Base-by-base conservation (phyloP, 2,113 vertebrate genomes). In the Ceyx cyanopectus region DNA sequence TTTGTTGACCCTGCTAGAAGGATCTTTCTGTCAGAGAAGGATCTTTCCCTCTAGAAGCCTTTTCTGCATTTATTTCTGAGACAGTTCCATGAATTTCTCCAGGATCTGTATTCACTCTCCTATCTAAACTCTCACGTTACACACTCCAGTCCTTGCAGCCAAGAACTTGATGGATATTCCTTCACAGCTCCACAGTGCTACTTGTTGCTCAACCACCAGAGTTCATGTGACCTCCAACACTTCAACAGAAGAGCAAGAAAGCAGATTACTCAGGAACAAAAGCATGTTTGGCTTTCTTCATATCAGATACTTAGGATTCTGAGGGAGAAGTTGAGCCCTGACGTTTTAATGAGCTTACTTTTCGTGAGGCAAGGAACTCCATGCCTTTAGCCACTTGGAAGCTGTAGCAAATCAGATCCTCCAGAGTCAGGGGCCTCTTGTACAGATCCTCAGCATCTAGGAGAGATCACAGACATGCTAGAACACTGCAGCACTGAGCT, bases 381-480 rank as follows among this genome's bases (percentile, higher is more conserved):
- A 99, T 99, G 96, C 99, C 99, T 97, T 99, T 99, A 75, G 99
- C 98, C 67, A 99, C 98, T 97, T 99, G 99, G 97, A 99, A 99
- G 95, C 99, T 99, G 93, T 99, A 99, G 97, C 98, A 99, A 81
- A 99, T 99, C 92, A 99, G 97, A 92, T 99, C 99, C 91, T 99
- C 99, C 98, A 99, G 83, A 14, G 98, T 99, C 96, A 99, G 95
- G 65, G 98, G 97, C 86, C 97, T 95, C 96, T 99, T 99, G 87
- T 99, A 99, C 87, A 99, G 97, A 94, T 99, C 98, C 91, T 99
- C 98, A 50, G 98, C 94, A 81, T 99, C 99, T 99, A 98, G 77
- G 90, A 92, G 84, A 97, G 79, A 96, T 21, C 75, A 94, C 41
- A 94, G 62, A 73, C 20, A 12, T 1, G 12, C 26, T 16, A 51